phyloP scores from a whole-genome alignment of 1,140 invertebrate species.

The Heliconius eleuchia region DNA sequence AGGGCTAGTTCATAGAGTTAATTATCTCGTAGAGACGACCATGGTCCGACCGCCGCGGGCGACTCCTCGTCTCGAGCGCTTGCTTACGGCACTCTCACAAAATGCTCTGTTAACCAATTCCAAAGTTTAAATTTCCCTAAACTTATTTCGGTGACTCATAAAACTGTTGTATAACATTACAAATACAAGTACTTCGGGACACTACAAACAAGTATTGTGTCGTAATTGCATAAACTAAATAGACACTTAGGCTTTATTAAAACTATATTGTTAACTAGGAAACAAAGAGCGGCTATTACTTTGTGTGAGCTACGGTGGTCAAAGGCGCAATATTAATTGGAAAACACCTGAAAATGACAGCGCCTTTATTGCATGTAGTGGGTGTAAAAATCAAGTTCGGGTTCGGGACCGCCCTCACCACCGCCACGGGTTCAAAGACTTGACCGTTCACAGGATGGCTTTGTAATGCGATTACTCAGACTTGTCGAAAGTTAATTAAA shows the following conservation, averaged over 20 bases:
- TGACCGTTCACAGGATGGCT: conserved; percentile 70
- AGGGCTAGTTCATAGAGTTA: conserved; percentile 75
- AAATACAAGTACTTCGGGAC: conserved; percentile 34
- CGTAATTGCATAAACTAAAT: conserved; percentile 24
- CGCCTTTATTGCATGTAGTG: conserved; percentile 69
- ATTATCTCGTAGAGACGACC: conserved; percentile 68
- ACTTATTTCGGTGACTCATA: conserved; percentile 77
- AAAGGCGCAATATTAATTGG: conserved; percentile 78
- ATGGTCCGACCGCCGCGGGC: conserved; percentile 62
- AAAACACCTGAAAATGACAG: conserved; percentile 77
- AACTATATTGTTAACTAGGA: conserved; percentile 62
- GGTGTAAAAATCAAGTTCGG: conserved; percentile 74
- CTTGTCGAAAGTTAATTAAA: conserved; percentile 81
- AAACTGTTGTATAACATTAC: conserved; percentile 64
- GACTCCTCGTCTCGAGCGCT: conserved; percentile 41
- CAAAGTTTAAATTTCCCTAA: conserved; percentile 71
- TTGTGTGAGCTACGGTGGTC: conserved; percentile 58
- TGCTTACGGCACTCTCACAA: conserved; percentile 63
- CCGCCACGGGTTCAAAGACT: conserved; percentile 65
- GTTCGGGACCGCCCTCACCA: conserved; percentile 41
- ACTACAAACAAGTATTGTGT: conserved; percentile 29
- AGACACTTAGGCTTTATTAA: conserved; percentile 50
- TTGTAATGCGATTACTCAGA: conserved; percentile 79
- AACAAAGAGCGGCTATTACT: conserved; percentile 64
- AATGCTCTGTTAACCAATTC: conserved; percentile 72